phyloP scores from a whole-genome alignment of 1,140 invertebrate genomes.

The Drosophila neocordata region DNA sequence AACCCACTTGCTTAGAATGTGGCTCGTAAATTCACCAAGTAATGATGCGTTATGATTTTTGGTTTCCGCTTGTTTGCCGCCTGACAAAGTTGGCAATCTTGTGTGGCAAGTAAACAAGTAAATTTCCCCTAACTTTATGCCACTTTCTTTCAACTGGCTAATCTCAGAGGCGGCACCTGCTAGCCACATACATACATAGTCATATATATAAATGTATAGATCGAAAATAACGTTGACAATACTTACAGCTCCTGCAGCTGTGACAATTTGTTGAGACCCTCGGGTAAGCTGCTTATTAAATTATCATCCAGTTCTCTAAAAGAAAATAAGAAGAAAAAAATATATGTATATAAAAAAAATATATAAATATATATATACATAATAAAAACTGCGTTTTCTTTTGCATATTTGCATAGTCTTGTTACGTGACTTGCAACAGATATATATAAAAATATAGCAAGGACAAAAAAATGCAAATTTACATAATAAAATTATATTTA shows the following conservation, averaged over 20 bases:
- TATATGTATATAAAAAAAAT: no score
- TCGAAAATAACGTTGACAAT: neutral
- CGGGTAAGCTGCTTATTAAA: slow-evolving; percentile 86
- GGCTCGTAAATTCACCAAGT: slow-evolving; percentile 75
- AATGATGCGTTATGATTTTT: slow-evolving; percentile 82
- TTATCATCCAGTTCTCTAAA: slow-evolving; percentile 90
- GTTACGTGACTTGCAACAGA: slow-evolving; percentile 71
- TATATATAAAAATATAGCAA: no score
- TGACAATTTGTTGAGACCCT: slow-evolving; percentile 86
- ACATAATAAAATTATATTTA: slow-evolving; percentile 59
- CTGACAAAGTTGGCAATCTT: slow-evolving; percentile 69
- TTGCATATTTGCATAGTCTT: slow-evolving; percentile 57
- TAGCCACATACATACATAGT: neutral
- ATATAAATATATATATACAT: neutral
- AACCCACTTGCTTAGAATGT: slow-evolving; percentile 31
- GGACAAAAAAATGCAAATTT: slow-evolving; percentile 50
- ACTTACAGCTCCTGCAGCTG: slow-evolving; percentile 89
- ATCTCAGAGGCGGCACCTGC: slow-evolving; percentile 57
- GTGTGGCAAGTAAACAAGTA: slow-evolving; percentile 43
- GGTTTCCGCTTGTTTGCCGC: slow-evolving; percentile 73
- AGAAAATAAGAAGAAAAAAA: slow-evolving; percentile 58
- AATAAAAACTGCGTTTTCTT: neutral
- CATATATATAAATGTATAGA: neutral
- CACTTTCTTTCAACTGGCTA: slow-evolving; percentile 4
- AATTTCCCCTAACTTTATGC: slow-evolving; percentile 15